A percentile compares a stretch with the other conserved stretches of the same genome.
phyloP scores from a whole-genome alignment of 2,888 invertebrate species.

The Steinernema scapterisci region DNA sequence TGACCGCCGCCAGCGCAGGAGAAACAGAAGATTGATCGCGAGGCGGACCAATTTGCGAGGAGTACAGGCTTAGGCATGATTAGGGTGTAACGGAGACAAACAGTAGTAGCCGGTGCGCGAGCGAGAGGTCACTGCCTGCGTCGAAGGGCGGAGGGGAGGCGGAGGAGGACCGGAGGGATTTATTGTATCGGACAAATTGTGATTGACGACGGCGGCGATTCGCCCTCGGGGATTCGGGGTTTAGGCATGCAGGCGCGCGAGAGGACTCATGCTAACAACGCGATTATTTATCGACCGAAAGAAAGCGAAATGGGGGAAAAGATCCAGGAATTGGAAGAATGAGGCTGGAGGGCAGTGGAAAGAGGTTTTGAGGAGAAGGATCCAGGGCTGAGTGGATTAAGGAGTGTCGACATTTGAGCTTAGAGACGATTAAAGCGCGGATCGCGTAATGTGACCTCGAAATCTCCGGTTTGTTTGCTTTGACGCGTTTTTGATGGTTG shows the following conservation, averaged over 20 bases:
- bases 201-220: conserved; percentile 19
- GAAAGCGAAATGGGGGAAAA: not conserved
- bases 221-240: conserved; percentile 27
- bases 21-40: conserved; percentile 5
- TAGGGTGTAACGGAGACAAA: not conserved
- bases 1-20: too few relatives aligned
- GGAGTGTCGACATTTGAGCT: too few relatives aligned
- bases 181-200: conserved; percentile 22
- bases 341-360: not conserved
- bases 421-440: too few relatives aligned
- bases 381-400: too few relatives aligned
- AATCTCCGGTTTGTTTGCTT: too few relatives aligned
- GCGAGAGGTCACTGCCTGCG: not conserved
- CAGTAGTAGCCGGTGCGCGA: not conserved
- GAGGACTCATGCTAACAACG: conserved; percentile 17
- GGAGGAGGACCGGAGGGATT: not conserved
- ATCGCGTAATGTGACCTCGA: too few relatives aligned
- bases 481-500: too few relatives aligned
- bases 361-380: not conserved
- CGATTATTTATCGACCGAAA: conserved; percentile 30
- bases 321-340: not conserved
- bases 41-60: not conserved
- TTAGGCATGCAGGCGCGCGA: conserved; percentile 24
- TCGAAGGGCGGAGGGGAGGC: not conserved
- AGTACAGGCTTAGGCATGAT: conserved; percentile 7